These are phyloP conservation scores for Eupithecia tripunctaria DNA, from an alignment of 2,888 invertebrate genomes.

Conservation along the genomic window DNA sequence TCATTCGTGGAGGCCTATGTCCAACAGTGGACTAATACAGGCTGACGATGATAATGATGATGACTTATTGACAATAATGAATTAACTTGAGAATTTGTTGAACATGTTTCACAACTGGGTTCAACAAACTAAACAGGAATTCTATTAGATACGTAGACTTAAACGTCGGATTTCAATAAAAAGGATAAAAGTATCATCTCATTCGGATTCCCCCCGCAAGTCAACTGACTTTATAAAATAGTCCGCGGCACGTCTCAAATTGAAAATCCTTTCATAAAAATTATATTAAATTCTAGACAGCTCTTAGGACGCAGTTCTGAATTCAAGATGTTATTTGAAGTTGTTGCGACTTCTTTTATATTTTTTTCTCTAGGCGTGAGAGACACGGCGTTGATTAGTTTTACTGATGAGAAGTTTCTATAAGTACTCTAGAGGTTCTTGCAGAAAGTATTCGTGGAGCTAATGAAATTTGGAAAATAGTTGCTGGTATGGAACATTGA, in stretches of 20 bases:
- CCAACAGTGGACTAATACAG: too few relatives aligned
- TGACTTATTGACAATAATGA: too few relatives aligned
- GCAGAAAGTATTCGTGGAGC: not conserved
- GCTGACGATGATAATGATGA: too few relatives aligned
- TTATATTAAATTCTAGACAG: conserved; percentile 30
- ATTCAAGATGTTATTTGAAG: conserved; percentile 25
- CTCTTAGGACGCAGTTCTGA: conserved; percentile 14
- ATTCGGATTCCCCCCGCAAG: conserved; percentile 29
- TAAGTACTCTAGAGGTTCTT: not conserved
- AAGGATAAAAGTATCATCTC: conserved; percentile 22
- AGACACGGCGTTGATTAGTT: not conserved
- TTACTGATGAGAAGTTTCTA: not conserved
- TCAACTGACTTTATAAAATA: conserved; percentile 24
- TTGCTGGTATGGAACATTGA: not conserved
- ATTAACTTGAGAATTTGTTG: too few relatives aligned
- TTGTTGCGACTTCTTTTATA: conserved; percentile 10
- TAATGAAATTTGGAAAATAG: not conserved
- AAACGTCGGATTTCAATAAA: conserved; percentile 19
- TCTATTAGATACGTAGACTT: conserved; percentile 5
- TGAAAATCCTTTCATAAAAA: conserved; percentile 32
- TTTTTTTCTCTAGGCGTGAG: not conserved
- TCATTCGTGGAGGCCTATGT: too few relatives aligned
- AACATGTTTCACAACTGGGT: not conserved
- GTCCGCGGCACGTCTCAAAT: conserved; percentile 20
- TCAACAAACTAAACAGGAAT: not conserved